Base-by-base conservation (phyloP, 2,888 invertebrate species). In the Syrphus vitripennis region DNA sequence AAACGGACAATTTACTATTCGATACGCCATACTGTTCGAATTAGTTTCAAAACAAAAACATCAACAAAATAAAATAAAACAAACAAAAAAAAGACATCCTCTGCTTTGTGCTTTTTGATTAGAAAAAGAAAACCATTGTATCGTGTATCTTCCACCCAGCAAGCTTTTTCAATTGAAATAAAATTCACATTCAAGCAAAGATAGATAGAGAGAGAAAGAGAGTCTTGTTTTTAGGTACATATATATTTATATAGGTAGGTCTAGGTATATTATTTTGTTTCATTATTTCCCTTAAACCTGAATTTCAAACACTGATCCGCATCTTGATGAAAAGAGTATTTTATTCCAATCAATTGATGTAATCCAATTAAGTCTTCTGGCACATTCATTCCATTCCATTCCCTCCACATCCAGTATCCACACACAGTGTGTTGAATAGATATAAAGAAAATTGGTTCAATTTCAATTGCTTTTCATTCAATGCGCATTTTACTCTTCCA, bases 291-390 rank as follows among this genome's bases (percentile, higher is more conserved):
- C 2, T n/a, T 10, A 1, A n/a, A 53, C 29, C 4, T 16, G 29
- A 16, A 31, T 10, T 16, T 10, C 6, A 14, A 37, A 37, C 24
- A 19, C 21, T 21, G 59, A 59, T 59, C 59, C 59, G 37, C 59
- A 37, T 59, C 34, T 37, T 37, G 21, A 59, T 59, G 59, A 48
- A 75, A 70, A 74, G 63, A 74, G 78, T 65, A 82, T 78, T 86
- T 82, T 74, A 86, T 86, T 86, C 82, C 86, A 86, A 82, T 86
- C 86, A 86, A 86, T 82, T 86, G 82, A 59, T 82, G 86, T 82
- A 86, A 86, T 86, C 86, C 82, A 86, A 86, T 86, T 86, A 86
- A 86, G 77, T 77, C 81, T 26, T 34, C 59, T 74, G 69, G 74
- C 79, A 74, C 74, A 59, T 37, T n/a, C n/a, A n/a, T n/a, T n/a